Evolutionary conservation across 1,140 invertebrate genomes (phyloP).

Genomic region (Monochamus saltuarius): DNA sequence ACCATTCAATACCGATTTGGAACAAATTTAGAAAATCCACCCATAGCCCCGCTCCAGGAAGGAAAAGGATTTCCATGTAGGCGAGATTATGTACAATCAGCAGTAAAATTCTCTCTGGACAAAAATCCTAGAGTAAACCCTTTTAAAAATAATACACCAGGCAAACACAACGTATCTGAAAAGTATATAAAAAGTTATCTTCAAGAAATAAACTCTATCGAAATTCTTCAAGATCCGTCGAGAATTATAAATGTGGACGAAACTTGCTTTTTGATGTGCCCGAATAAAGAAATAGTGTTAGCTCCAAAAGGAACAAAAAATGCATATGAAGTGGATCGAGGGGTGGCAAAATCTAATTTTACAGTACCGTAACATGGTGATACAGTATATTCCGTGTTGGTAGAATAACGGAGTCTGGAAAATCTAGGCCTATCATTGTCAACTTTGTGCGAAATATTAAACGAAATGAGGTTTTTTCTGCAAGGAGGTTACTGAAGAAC

Average conservation of each 20-base stretch:
- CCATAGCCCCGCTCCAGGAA: constrained; percentile 19
- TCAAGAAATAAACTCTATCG: constrained; percentile 28
- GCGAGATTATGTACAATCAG: constrained; percentile 26
- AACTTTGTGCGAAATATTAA: no score
- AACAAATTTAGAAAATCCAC: constrained; percentile 18
- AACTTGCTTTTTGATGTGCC: constrained; percentile 40
- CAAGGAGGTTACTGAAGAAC: no score
- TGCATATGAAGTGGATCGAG: constrained; percentile 37
- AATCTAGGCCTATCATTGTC: no score
- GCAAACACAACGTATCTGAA: no score
- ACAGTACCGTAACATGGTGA: no score
- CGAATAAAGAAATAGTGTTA: constrained; percentile 36
- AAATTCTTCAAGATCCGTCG: constrained; percentile 39
- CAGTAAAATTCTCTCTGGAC: constrained; percentile 27
- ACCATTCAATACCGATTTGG: constrained; percentile 17
- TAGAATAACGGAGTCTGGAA: no score
- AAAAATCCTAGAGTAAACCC: constrained; percentile 33
- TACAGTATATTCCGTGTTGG: no score
- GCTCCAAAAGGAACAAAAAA: constrained; percentile 37
- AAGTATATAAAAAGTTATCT: constrained; percentile 43
- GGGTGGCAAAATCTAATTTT: constrained; percentile 34
- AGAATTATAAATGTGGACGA: constrained; percentile 46
- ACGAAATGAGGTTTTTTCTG: no score
- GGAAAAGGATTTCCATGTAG: constrained; percentile 29
- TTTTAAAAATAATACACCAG: constrained; percentile 41